Evolutionary conservation across 2,797 vertebrate genomes (phyloP).

Genomic region (Amblyraja radiata): DNA sequence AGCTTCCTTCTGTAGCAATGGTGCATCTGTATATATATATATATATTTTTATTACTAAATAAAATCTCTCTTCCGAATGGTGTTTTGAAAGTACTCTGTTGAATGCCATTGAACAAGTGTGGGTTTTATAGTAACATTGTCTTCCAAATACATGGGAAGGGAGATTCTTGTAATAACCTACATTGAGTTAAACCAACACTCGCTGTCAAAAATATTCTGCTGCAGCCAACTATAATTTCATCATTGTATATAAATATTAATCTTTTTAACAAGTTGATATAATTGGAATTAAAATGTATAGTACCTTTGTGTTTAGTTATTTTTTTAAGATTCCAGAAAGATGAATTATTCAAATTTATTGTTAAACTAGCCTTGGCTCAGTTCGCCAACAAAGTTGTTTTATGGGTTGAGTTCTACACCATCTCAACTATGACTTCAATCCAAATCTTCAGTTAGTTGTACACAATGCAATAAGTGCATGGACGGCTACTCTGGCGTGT

Average conservation of each 20-base stretch:
- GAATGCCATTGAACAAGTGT: conserved; percentile 55
- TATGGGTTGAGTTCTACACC: not conserved
- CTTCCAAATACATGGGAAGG: conserved; percentile 55
- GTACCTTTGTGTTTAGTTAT: conserved; percentile 50
- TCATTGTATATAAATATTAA: conserved; percentile 47
- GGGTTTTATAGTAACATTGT: conserved; percentile 50
- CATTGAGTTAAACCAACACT: conserved; percentile 55
- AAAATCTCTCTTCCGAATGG: not conserved
- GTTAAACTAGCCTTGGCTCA: not conserved
- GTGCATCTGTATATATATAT: not conserved
- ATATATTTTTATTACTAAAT: not conserved
- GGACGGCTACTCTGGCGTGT: not conserved
- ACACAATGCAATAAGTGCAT: not conserved
- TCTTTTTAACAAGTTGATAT: conserved; percentile 43
- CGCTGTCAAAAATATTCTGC: conserved; percentile 54
- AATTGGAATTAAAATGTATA: conserved; percentile 49
- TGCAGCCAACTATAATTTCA: conserved; percentile 58
- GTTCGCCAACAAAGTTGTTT: not conserved
- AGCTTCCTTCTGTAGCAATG: not conserved
- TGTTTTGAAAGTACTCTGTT: not conserved
- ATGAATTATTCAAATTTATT: conserved; percentile 14
- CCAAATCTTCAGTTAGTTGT: not conserved
- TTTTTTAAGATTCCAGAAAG: conserved; percentile 39
- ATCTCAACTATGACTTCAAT: not conserved
- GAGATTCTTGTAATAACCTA: conserved; percentile 44